Percentiles rank a stretch among this genome's conserved stretches.
phyloP scores from a whole-genome alignment of 2,888 invertebrate species.

The Phalangium opilio region DNA sequence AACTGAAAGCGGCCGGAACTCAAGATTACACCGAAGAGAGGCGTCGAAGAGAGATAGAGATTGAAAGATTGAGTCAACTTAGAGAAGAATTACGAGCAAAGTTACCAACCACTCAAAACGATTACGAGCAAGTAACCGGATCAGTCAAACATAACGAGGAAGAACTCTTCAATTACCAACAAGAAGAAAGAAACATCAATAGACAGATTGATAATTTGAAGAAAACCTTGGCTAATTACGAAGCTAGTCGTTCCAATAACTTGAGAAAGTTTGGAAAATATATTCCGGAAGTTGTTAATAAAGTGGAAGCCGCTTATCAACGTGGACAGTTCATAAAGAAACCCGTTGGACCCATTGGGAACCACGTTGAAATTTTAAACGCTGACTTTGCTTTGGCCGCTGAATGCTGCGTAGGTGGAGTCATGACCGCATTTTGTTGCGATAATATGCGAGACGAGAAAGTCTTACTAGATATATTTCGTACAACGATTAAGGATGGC shows the following conservation, averaged over 20 bases:
- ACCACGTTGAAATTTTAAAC: constrained; percentile 51
- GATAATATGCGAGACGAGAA: constrained; percentile 30
- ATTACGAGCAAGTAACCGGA: neutral
- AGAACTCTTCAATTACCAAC: neutral
- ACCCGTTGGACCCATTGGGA: constrained; percentile 69
- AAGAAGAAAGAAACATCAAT: too few relatives aligned
- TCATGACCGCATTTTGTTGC: constrained; percentile 26
- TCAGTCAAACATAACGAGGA: neutral
- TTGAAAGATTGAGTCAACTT: constrained; percentile 22
- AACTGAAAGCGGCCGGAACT: neutral
- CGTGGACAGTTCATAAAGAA: constrained; percentile 45
- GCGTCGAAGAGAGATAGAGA: constrained; percentile 23
- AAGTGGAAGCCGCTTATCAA: constrained; percentile 28
- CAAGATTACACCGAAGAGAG: neutral
- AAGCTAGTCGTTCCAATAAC: constrained; percentile 21
- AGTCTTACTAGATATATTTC: constrained; percentile 25
- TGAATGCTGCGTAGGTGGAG: constrained; percentile 47
- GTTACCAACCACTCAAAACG: neutral
- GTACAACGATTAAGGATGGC: constrained; percentile 39
- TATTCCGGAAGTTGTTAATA: constrained; percentile 41
- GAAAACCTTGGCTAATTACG: neutral
- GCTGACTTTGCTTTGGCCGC: constrained; percentile 58
- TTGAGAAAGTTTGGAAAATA: constrained; percentile 47
- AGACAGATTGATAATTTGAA: neutral
- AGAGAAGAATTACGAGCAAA: constrained; percentile 1